phyloP scores from a whole-genome alignment of 2,113 vertebrate species.

The Suricata suricatta region DNA sequence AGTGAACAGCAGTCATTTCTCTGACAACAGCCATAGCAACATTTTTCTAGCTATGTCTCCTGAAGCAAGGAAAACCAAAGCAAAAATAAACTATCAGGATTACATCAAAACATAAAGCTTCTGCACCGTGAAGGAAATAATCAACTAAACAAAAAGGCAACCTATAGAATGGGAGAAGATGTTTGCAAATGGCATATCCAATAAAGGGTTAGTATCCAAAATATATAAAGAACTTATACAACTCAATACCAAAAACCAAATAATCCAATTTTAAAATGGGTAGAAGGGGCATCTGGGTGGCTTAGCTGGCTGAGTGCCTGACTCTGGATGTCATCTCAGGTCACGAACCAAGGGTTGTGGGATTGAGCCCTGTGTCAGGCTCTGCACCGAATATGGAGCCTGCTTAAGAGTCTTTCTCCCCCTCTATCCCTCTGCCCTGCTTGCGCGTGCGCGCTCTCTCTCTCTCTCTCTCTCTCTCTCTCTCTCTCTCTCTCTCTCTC shows the following conservation, averaged over 20 bases:
- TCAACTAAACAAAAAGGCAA: neutral
- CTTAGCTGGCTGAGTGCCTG: too few relatives aligned
- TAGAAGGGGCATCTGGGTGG: neutral
- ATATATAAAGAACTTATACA: neutral
- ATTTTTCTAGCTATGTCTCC: neutral
- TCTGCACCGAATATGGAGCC: too few relatives aligned
- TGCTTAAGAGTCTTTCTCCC: too few relatives aligned
- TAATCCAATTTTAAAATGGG: neutral
- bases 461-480: too few relatives aligned
- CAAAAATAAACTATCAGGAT: neutral
- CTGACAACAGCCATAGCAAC: neutral
- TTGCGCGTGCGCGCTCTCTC: too few relatives aligned
- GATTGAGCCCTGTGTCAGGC: too few relatives aligned
- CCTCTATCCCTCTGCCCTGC: too few relatives aligned
- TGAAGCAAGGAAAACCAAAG: neutral
- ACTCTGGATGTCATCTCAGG: too few relatives aligned
- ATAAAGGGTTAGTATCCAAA: neutral
- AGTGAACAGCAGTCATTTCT: neutral
- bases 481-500: too few relatives aligned
- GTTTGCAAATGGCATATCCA: neutral
- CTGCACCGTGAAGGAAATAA: neutral
- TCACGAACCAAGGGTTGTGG: too few relatives aligned
- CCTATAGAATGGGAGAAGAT: neutral
- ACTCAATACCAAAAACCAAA: neutral
- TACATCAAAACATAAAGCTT: neutral